These are phyloP conservation scores for Thalassarche chlororhynchos DNA, from an alignment of 2,113 vertebrate genomes.

Conservation along the genomic window DNA sequence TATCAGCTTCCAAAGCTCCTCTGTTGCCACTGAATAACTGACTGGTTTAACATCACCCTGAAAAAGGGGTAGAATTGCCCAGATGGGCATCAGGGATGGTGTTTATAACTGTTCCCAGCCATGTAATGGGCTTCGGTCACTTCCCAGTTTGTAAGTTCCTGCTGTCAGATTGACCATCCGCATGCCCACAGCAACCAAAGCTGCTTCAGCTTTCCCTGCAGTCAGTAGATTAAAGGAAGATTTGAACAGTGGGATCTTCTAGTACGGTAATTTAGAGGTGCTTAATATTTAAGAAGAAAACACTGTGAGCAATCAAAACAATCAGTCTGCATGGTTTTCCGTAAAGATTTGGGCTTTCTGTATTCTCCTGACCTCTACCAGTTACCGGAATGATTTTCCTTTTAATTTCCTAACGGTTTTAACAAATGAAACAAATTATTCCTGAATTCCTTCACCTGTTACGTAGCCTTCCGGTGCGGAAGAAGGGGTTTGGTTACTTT, in stretches of 20 bases:
- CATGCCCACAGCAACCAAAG: background rate
- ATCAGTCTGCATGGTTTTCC: background rate
- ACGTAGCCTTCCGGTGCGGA: accelerated
- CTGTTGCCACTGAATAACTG: background rate
- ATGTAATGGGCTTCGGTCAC: accelerated
- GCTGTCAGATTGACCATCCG: background rate
- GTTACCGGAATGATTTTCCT: background rate
- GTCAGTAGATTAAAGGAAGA: background rate
- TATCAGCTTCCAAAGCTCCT: background rate
- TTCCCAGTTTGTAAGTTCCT: background rate
- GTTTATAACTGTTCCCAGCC: accelerated
- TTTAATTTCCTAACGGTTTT: background rate
- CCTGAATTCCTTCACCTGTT: background rate
- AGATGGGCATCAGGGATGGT: background rate
- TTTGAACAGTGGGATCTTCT: background rate
- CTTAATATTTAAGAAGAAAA: background rate
- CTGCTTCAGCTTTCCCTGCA: background rate
- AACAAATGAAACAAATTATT: background rate
- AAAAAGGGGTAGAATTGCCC: background rate
- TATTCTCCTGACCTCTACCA: background rate
- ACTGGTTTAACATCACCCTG: background rate
- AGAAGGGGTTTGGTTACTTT: background rate
- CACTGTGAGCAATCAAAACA: background rate
- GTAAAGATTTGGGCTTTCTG: background rate
- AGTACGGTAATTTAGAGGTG: background rate